Evolutionary conservation across 2,888 invertebrate species (phyloP).

Genomic region (Orthosia gothica): DNA sequence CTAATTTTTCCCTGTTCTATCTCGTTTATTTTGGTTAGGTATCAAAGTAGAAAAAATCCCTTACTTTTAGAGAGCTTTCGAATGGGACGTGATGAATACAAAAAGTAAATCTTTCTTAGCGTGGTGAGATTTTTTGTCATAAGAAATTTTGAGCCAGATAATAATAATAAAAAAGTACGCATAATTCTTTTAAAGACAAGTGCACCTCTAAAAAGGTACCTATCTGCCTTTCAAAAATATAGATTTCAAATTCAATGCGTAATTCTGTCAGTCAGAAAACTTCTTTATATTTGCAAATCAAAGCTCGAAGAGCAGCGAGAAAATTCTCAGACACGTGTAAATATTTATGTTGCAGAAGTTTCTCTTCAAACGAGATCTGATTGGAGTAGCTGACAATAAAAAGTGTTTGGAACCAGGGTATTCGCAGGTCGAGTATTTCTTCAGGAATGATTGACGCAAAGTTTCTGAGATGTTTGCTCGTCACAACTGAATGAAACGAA

Average conservation of each 20-base stretch:
- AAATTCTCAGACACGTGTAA: conserved; percentile 16
- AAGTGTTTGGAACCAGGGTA: conserved; percentile 17
- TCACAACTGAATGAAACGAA: neutral
- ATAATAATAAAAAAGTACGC: no score
- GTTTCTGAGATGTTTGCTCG: conserved; percentile 29
- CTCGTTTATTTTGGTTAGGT: no score
- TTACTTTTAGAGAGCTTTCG: conserved; percentile 33
- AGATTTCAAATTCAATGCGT: neutral
- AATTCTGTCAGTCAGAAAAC: conserved; percentile 1
- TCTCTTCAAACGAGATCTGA: conserved; percentile 4
- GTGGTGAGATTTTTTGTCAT: conserved; percentile 12
- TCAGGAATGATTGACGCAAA: conserved; percentile 34
- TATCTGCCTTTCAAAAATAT: no score
- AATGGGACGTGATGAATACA: conserved; percentile 47
- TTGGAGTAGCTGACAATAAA: conserved; percentile 18
- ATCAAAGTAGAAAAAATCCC: no score
- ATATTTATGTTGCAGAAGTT: conserved; percentile 37
- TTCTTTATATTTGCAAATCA: conserved; percentile 15
- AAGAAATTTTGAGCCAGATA: no score
- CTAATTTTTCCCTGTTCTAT: no score
- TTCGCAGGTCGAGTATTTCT: conserved; percentile 22
- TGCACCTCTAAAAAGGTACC: no score
- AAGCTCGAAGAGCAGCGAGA: conserved; percentile 4
- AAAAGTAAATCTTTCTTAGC: conserved; percentile 26
- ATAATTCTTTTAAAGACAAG: no score